phyloP scores from a whole-genome alignment of 2,113 vertebrate genomes.

The Hypomesus transpacificus region DNA sequence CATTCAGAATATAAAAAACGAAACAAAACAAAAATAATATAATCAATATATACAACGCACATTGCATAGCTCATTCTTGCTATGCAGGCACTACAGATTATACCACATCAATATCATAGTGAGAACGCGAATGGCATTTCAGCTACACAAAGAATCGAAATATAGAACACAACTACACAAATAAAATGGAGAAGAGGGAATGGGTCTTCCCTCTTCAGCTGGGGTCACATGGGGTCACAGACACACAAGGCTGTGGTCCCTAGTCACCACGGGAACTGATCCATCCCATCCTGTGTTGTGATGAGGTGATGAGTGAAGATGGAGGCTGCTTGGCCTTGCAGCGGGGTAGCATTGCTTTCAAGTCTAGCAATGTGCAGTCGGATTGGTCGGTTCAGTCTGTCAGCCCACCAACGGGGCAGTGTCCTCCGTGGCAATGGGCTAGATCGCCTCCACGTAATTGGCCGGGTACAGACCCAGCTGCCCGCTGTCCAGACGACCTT shows the following conservation, averaged over 20 bases:
- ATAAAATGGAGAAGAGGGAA: constrained; percentile 38
- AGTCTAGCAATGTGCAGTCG: constrained; percentile 61
- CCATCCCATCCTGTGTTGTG: constrained; percentile 23
- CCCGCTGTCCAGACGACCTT: constrained; percentile 91
- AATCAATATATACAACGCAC: constrained; percentile 64
- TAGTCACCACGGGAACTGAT: background rate
- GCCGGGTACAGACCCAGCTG: constrained; percentile 92
- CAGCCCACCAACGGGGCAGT: constrained; percentile 22
- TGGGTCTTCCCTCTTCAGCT: constrained; percentile 10
- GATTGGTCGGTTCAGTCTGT: constrained; percentile 56
- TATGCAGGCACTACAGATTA: constrained; percentile 56
- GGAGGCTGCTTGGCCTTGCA: constrained; percentile 49
- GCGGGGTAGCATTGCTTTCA: constrained; percentile 51
- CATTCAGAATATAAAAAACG: constrained; percentile 50
- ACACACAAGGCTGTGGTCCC: constrained; percentile 2
- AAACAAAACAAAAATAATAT: constrained; percentile 37
- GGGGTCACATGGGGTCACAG: constrained; percentile 15
- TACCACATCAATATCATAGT: constrained; percentile 46
- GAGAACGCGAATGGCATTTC: constrained; percentile 53
- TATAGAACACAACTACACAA: constrained; percentile 55
- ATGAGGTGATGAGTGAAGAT: constrained; percentile 30
- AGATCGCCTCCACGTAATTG: constrained; percentile 93
- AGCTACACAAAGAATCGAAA: constrained; percentile 41
- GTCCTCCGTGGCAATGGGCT: constrained; percentile 45
- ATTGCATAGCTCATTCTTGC: constrained; percentile 59